A percentile compares a stretch with the other conserved stretches of the same genome.
Evolutionary conservation across 2,888 invertebrate genomes (phyloP).

Genomic region (Acanthosepion lycidas): DNA sequence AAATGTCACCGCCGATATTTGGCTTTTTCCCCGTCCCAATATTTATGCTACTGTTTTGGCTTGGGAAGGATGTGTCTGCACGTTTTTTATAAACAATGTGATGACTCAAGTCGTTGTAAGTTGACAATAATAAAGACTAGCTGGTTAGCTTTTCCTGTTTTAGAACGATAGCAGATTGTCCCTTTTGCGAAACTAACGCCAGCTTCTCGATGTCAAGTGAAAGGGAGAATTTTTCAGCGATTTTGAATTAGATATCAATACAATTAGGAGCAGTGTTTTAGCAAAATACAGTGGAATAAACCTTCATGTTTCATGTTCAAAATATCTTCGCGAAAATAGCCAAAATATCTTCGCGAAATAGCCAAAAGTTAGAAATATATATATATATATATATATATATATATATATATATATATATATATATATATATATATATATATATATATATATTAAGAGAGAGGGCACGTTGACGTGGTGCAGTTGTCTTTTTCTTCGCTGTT

Average conservation of each 20-base stretch:
- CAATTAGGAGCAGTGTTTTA: too few species aligned
- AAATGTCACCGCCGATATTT: slow-evolving; percentile 12
- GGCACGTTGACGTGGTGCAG: too few species aligned
- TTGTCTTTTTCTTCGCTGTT: too few species aligned
- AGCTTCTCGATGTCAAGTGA: neutral
- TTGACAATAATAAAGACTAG: neutral
- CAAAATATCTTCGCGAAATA: too few species aligned
- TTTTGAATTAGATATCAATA: neutral
- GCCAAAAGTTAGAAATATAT: too few species aligned
- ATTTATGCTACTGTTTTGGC: slow-evolving; percentile 12
- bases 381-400: too few species aligned
- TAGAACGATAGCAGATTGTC: neutral
- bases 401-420: too few species aligned
- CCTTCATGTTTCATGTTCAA: too few species aligned
- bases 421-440: too few species aligned
- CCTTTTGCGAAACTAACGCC: neutral
- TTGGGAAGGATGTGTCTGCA: slow-evolving; percentile 15
- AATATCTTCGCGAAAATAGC: too few species aligned
- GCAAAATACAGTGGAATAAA: too few species aligned
- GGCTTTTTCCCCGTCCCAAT: slow-evolving; percentile 33
- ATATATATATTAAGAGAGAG: too few species aligned
- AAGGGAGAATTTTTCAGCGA: neutral
- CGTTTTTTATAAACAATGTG: slow-evolving; percentile 10
- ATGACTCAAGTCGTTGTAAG: neutral
- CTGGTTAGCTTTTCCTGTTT: neutral